These are phyloP conservation scores for Phyllopteryx taeniolatus DNA, from an alignment of 2,113 vertebrate genomes.

Conservation along the genomic window DNA sequence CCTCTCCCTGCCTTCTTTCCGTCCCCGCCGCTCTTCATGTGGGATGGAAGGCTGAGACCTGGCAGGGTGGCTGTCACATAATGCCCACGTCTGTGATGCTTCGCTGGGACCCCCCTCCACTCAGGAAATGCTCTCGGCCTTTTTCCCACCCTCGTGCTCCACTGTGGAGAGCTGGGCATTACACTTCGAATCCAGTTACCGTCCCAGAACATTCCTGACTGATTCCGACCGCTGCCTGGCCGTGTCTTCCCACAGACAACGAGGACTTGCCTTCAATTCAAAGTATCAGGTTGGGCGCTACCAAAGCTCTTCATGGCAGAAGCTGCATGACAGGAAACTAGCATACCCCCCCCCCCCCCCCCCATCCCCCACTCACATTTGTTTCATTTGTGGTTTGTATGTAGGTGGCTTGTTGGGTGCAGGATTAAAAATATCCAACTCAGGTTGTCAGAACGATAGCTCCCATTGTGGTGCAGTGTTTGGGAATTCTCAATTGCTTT, in stretches of 20 bases:
- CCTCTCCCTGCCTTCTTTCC: conserved; percentile 17
- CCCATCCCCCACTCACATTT: conserved; percentile 33
- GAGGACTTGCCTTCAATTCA: conserved; percentile 61
- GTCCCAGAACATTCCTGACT: conserved; percentile 69
- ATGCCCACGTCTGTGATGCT: conserved; percentile 73
- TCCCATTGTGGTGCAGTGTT: conserved; percentile 72
- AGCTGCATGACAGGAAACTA: conserved; percentile 70
- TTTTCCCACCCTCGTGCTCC: conserved; percentile 76
- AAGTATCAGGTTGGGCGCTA: conserved; percentile 68
- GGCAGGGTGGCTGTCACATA: conserved; percentile 65
- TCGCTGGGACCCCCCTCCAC: conserved; percentile 73
- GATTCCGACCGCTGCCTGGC: conserved; percentile 65
- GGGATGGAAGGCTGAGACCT: conserved; percentile 59
- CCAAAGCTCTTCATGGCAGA: conserved; percentile 65
- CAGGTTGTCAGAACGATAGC: conserved; percentile 66
- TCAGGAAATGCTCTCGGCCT: conserved; percentile 73
- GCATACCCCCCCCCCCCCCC: conserved; percentile 39
- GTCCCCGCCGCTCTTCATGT: conserved; percentile 35
- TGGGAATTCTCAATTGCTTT: conserved; percentile 76
- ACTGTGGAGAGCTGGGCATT: conserved; percentile 65
- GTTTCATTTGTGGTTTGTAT: conserved; percentile 59
- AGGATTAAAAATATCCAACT: conserved; percentile 73
- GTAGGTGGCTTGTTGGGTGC: conserved; percentile 67
- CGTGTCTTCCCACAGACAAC: conserved; percentile 66
- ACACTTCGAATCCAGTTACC: conserved; percentile 66